These are phyloP conservation scores for Choloepus hoffmanni DNA, from an alignment of 2,113 vertebrate genomes.

Conservation along the genomic window DNA sequence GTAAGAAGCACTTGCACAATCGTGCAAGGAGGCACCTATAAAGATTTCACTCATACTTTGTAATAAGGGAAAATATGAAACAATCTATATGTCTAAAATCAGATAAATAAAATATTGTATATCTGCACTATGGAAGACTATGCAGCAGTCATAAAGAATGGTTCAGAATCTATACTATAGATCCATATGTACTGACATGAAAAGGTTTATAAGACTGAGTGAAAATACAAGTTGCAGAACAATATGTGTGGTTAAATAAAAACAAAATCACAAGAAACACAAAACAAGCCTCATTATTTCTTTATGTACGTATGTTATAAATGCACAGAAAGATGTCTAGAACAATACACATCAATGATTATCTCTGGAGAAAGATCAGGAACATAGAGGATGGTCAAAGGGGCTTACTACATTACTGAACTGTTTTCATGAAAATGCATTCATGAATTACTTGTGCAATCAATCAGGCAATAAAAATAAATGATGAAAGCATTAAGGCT, in stretches of 20 bases:
- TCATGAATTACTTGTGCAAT: background rate
- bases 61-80: slow-evolving; percentile 48
- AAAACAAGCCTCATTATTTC: background rate
- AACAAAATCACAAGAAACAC: background rate
- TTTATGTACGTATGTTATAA: background rate
- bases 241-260: background rate
- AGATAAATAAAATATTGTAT: slow-evolving; percentile 17
- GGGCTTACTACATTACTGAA: slow-evolving; percentile 11
- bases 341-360: background rate
- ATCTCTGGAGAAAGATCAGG: background rate
- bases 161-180: background rate
- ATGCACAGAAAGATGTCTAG: background rate
- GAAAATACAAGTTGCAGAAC: slow-evolving; percentile 24
- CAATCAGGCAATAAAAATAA: slow-evolving; percentile 41
- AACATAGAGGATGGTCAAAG: slow-evolving; percentile 25
- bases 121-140: background rate
- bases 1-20: slow-evolving; percentile 4
- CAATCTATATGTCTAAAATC: background rate
- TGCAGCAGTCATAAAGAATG: slow-evolving; percentile 13
- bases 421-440: slow-evolving; percentile 17
- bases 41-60: background rate
- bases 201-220: slow-evolving; percentile 6
- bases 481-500: slow-evolving; percentile 18
- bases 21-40: background rate
- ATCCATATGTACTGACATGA: background rate